phyloP scores from a whole-genome alignment of 2,888 invertebrate genomes.

The Kryphioiulus occultus region DNA sequence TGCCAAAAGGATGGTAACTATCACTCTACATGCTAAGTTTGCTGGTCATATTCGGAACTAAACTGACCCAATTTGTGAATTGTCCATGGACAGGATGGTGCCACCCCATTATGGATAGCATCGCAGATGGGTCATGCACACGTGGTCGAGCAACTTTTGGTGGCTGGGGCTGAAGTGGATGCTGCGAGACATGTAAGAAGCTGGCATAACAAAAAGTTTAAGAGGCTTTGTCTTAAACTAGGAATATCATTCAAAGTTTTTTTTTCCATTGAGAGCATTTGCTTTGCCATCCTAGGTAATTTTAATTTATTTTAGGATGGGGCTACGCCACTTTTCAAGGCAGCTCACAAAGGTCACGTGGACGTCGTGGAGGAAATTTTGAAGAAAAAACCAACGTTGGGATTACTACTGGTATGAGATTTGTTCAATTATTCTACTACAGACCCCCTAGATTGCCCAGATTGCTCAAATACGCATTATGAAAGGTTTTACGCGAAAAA shows the following conservation, averaged over 20 bases:
- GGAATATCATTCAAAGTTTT: too few species aligned
- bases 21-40: neutral
- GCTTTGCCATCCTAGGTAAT: too few species aligned
- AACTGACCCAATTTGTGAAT: neutral
- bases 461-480: too few species aligned
- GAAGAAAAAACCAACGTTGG: constrained; percentile 81
- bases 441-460: too few species aligned
- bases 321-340: constrained; percentile 92
- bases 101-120: constrained; percentile 90
- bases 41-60: neutral
- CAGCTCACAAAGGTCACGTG: constrained; percentile 91
- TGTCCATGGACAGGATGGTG: constrained; percentile 62
- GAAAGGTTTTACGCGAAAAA: too few species aligned
- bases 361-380: constrained; percentile 85
- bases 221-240: too few species aligned
- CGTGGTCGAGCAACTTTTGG: constrained; percentile 78
- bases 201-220: neutral
- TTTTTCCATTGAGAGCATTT: too few species aligned
- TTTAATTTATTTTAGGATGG: constrained; percentile 81
- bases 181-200: constrained; percentile 77
- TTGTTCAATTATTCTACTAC: too few species aligned
- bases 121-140: constrained; percentile 93
- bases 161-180: constrained; percentile 81
- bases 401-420: constrained; percentile 77
- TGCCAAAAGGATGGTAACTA: constrained; percentile 59